These are phyloP conservation scores for Rhyacichthys aspro DNA, from an alignment of 2,797 vertebrate species.

Conservation along the genomic window DNA sequence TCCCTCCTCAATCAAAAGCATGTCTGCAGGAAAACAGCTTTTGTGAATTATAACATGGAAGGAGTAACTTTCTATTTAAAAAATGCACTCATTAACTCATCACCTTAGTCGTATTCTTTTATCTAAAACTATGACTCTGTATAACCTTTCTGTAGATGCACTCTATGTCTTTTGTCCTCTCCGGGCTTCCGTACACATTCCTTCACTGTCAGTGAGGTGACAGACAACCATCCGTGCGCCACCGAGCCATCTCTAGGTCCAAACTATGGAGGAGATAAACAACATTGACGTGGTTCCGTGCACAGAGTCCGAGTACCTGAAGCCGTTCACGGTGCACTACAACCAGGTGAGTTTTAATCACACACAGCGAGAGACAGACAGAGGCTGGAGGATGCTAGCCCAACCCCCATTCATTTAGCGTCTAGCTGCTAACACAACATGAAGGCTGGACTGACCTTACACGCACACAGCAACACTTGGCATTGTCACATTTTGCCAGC, in stretches of 20 bases:
- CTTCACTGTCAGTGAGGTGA: conserved; percentile 66
- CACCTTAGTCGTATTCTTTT: not conserved
- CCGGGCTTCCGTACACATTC: conserved; percentile 69
- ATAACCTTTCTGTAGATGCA: not conserved
- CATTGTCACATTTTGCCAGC: not conserved
- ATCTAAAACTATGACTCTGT: not conserved
- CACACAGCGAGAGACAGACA: conserved; percentile 2
- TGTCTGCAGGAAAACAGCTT: too few relatives aligned
- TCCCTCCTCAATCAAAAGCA: too few relatives aligned
- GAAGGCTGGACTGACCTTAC: conserved; percentile 48
- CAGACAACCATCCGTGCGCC: conserved; percentile 63
- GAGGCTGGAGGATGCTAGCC: conserved; percentile 63
- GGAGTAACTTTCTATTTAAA: too few relatives aligned
- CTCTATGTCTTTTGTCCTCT: conserved; percentile 38
- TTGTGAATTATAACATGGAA: too few relatives aligned
- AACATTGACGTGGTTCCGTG: conserved; percentile 85
- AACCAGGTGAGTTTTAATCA: conserved; percentile 80
- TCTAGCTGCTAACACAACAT: conserved; percentile 57
- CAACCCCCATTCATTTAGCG: conserved; percentile 71
- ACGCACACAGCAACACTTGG: conserved; percentile 15
- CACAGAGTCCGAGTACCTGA: conserved; percentile 84
- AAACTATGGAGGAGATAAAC: conserved; percentile 85
- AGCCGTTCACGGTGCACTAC: conserved; percentile 83
- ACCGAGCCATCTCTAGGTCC: conserved; percentile 33
- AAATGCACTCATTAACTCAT: too few relatives aligned